These are phyloP conservation scores for Macrostomum lignano DNA, from an alignment of 1,140 invertebrate genomes.

Conservation along the genomic window DNA sequence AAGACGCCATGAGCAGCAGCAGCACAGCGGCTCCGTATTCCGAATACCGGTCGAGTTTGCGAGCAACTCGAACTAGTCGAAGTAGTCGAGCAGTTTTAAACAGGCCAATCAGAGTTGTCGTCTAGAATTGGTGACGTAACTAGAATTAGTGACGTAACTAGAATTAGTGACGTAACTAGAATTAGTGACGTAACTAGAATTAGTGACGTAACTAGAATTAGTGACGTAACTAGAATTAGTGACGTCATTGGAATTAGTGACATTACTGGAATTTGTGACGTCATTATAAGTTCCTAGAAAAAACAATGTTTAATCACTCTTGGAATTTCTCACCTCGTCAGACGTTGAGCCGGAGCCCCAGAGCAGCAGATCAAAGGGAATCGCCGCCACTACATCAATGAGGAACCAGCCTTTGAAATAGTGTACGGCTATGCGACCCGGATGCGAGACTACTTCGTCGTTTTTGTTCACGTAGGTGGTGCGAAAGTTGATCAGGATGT, in stretches of 20 bases:
- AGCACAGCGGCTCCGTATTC: constrained; percentile 94
- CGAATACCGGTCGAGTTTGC: constrained; percentile 90
- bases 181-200: no score
- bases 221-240: no score
- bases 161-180: no score
- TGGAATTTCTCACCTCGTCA: no score
- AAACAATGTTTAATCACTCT: no score
- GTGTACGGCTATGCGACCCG: constrained; percentile 22
- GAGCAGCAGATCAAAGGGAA: constrained; percentile 25
- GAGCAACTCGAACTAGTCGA: constrained; percentile 68
- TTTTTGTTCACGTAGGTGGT: constrained; percentile 26
- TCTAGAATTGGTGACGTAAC: constrained; percentile 40
- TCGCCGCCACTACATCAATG: constrained; percentile 24
- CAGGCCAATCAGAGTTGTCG: constrained; percentile 83
- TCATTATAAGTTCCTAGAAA: no score
- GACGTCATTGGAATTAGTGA: no score
- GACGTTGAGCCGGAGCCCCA: constrained; percentile 24
- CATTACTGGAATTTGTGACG: no score
- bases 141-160: no score
- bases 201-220: no score
- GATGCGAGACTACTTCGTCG: constrained; percentile 23
- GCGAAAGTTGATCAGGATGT: constrained; percentile 28
- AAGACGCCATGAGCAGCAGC: no score
- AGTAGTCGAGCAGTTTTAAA: no score
- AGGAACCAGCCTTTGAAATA: constrained; percentile 28